phyloP scores from a whole-genome alignment of 2,797 vertebrate genomes.

The Phyllotis vaccarum region DNA sequence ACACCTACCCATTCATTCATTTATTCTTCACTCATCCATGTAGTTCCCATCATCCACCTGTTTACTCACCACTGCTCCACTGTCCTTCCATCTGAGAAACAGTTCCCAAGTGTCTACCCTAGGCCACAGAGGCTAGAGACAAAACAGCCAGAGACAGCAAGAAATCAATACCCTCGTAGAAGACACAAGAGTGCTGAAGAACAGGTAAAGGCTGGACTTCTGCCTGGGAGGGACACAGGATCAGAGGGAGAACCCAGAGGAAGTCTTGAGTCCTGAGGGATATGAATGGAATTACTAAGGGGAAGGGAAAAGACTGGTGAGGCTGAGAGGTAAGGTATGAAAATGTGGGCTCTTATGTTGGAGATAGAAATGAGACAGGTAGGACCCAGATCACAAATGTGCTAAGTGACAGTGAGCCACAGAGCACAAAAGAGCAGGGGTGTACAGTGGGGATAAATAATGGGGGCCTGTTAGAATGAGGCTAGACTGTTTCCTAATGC shows the following conservation, averaged over 20 bases:
- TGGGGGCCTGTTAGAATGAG: not conserved
- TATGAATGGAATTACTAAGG: not conserved
- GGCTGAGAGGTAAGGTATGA: not conserved
- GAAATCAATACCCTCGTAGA: not conserved
- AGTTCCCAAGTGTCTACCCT: not conserved
- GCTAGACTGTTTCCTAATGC: not conserved
- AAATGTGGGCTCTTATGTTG: not conserved
- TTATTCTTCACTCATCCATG: not conserved
- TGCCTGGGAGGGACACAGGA: not conserved
- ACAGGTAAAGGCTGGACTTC: not conserved
- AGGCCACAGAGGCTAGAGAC: not conserved
- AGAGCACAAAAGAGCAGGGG: not conserved
- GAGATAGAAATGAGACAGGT: not conserved
- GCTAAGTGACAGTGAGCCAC: not conserved
- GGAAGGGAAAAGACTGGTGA: not conserved
- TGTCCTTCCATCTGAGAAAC: not conserved
- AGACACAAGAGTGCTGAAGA: not conserved
- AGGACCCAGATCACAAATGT: not conserved
- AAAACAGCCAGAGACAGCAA: not conserved
- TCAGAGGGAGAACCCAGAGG: not conserved
- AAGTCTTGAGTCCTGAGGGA: not conserved
- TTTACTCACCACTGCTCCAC: not conserved
- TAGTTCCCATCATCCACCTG: not conserved
- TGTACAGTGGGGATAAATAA: too few species aligned
- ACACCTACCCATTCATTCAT: not conserved